phyloP scores from a whole-genome alignment of 2,113 vertebrate species.

The Zosterops borbonicus region DNA sequence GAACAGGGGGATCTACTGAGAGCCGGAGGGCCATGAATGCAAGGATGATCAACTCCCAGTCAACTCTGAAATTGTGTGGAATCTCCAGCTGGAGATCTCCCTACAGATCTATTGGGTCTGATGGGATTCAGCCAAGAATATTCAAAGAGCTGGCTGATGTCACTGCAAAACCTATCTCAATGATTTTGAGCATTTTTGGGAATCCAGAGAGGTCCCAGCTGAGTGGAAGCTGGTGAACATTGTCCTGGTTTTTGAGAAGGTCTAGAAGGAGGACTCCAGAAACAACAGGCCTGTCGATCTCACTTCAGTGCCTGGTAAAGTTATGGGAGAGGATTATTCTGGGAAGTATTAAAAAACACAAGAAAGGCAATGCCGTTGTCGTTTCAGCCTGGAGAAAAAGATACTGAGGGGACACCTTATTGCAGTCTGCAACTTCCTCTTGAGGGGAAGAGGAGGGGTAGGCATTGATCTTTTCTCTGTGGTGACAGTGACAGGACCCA shows the following conservation, averaged over 20 bases:
- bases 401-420: not conserved
- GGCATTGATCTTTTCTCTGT: not conserved
- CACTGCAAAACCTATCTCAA: fast-evolving
- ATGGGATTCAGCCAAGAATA: not conserved
- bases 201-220: not conserved
- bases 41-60: not conserved
- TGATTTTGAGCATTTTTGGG: not conserved
- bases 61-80: fast-evolving
- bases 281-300: not conserved
- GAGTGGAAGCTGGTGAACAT: not conserved
- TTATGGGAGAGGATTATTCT: not conserved
- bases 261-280: not conserved
- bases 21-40: not conserved
- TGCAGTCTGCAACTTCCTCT: not conserved
- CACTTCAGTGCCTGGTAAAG: not conserved
- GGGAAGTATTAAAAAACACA: not conserved
- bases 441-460: not conserved
- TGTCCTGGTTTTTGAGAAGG: not conserved
- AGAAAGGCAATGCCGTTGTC: not conserved
- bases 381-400: not conserved
- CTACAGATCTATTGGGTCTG: not conserved
- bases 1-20: not conserved
- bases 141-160: not conserved
- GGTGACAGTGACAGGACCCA: not conserved
- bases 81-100: not conserved